phyloP scores from a whole-genome alignment of 2,797 vertebrate genomes.

The Periparus ater region DNA sequence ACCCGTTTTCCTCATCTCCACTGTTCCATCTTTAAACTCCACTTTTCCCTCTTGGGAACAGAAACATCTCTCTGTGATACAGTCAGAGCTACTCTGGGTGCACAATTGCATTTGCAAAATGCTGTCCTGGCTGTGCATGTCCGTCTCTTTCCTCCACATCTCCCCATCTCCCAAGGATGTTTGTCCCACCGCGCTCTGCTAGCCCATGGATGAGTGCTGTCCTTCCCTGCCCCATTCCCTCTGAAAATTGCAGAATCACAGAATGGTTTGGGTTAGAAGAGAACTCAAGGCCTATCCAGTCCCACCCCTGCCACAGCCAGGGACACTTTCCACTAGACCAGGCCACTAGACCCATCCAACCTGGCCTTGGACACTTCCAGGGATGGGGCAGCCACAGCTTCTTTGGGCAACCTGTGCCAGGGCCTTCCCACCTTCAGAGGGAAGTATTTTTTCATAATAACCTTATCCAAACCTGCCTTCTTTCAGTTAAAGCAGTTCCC shows the following conservation, averaged over 20 bases:
- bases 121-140: not conserved
- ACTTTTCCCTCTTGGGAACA: not conserved
- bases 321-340: not conserved
- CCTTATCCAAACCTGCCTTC: not conserved
- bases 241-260: not conserved
- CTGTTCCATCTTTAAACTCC: not conserved
- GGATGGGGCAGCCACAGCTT: not conserved
- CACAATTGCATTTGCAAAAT: not conserved
- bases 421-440: not conserved
- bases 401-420: not conserved
- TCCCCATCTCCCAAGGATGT: not conserved
- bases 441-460: not conserved
- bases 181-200: accelerated
- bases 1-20: not conserved
- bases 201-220: not conserved
- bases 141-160: not conserved
- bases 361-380: not conserved
- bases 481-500: not conserved
- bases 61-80: accelerated
- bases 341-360: not conserved
- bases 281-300: not conserved
- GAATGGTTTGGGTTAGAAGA: not conserved
- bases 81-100: not conserved
- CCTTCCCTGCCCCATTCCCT: not conserved
- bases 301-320: not conserved